Base-by-base conservation (phyloP, 2,113 vertebrate genomes). In the Sinosuthora webbiana region DNA sequence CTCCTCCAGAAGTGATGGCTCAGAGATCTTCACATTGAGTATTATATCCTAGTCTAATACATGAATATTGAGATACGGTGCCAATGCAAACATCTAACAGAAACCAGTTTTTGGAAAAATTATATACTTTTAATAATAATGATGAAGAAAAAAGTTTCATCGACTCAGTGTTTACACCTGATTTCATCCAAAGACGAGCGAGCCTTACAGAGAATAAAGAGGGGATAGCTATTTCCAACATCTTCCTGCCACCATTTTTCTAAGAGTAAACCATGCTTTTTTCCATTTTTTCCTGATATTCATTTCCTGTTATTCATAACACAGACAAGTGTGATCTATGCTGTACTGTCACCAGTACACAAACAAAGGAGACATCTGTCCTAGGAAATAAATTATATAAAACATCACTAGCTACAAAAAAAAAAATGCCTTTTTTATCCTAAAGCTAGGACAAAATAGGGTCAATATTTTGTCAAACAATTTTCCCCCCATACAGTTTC, bases 351-450 rank as follows among this genome's bases (percentile, higher is more conserved):
- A 69, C 11, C 45, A 87, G 24, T 44, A 57, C 9, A 60, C 13
- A 64, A 75, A 59, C 3, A 33, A 63, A 70, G 21, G 13, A 76
- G 23, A 76, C 57, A 73, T 18, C 4, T 83, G 15, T 47, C 24
- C 28, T 59, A 62, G 37, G 19, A 92, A 90, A 88, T 2, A 59
- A 52, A 62, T 42, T 59, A 33, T 9, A 16, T n/a, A 33, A 45
- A 83, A 30, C 19, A 71, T 30, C 1, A 12, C 5, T 49, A 47
- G 5, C 27, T 35, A 37, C 13, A 10, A 30, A 41, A 35, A 39
- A 39, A 62, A 13, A 8, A 27, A 2, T 2, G 12, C 1, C 2
- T 1, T 14, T 50, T 75, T 49, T 93, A 3, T 39, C 30, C 18
- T 67, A 60, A 84, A 74, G 33, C 6, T 63, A 16, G 25, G 8